Percentiles rank a stretch among this genome's conserved stretches.
phyloP scores from a whole-genome alignment of 2,797 vertebrate species.

The Falco rusticolus region DNA sequence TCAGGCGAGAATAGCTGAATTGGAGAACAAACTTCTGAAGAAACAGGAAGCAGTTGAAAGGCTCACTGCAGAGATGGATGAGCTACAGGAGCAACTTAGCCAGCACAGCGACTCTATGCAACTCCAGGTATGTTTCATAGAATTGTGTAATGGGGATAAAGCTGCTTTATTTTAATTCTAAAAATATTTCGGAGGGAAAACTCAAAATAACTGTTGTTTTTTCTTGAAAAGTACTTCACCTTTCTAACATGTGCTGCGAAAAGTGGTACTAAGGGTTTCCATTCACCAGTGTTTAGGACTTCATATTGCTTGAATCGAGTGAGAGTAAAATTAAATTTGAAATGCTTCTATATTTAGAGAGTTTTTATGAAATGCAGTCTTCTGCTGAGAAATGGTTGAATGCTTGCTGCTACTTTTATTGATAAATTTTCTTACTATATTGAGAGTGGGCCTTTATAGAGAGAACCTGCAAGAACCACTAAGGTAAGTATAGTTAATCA shows the following conservation, averaged over 20 bases:
- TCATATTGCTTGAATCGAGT: background rate
- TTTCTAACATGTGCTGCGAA: background rate
- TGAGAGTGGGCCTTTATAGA: background rate
- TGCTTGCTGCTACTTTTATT: background rate
- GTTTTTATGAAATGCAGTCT: background rate
- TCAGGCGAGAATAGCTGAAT: background rate
- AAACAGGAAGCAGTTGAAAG: slow-evolving; percentile 27
- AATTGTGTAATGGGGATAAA: background rate
- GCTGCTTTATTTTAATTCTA: background rate
- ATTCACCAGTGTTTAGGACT: background rate
- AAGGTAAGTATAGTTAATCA: background rate
- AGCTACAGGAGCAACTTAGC: slow-evolving; percentile 64
- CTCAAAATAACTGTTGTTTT: background rate
- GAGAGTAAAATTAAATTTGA: background rate
- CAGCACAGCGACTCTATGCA: slow-evolving; percentile 49
- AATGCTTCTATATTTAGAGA: background rate
- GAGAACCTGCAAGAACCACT: background rate
- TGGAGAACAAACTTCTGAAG: slow-evolving; percentile 61
- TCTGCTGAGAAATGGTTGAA: background rate
- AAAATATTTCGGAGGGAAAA: background rate
- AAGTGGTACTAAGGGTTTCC: background rate
- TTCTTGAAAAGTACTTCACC: background rate
- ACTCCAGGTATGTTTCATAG: background rate
- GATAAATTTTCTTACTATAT: background rate
- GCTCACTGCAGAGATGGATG: background rate